Evolutionary conservation across 2,888 invertebrate species (phyloP).

Genomic region (Meteorus colon): DNA sequence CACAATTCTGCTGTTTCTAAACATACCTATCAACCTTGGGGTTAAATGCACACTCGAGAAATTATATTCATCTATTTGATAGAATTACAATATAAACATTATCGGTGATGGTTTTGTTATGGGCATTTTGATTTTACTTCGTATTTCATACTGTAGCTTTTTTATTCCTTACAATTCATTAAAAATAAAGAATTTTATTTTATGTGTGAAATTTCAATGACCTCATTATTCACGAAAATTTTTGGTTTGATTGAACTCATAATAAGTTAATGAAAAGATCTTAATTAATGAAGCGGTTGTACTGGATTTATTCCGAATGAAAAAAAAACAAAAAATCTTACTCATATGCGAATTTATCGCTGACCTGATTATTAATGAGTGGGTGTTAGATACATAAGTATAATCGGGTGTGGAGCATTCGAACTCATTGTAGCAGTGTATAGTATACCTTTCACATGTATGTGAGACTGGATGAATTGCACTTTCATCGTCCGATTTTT

Average conservation of each 20-base stretch:
- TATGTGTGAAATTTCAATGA: neutral
- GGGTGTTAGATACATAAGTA: neutral
- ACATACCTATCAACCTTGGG: conserved; percentile 63
- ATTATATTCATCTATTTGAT: neutral
- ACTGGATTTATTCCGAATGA: too few relatives aligned
- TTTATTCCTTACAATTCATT: neutral
- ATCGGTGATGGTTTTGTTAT: conserved; percentile 39
- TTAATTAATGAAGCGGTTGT: too few relatives aligned
- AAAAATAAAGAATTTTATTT: neutral
- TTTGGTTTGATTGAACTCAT: too few relatives aligned
- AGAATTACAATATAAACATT: neutral
- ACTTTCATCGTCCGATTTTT: conserved; percentile 60
- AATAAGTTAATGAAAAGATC: too few relatives aligned
- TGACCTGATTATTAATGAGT: neutral
- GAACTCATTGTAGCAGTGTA: conserved; percentile 33
- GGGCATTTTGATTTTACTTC: neutral
- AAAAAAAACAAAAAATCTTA: too few relatives aligned
- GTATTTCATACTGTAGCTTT: neutral
- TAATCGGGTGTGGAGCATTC: neutral
- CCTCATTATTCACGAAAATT: too few relatives aligned
- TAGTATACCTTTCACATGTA: conserved; percentile 59
- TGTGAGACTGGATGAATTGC: conserved; percentile 52
- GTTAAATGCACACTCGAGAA: conserved; percentile 47
- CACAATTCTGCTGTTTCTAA: conserved; percentile 63
- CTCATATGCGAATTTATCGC: too few relatives aligned